Evolutionary conservation across 2,113 vertebrate genomes (phyloP).

Genomic region (Acrocephalus kingi): DNA sequence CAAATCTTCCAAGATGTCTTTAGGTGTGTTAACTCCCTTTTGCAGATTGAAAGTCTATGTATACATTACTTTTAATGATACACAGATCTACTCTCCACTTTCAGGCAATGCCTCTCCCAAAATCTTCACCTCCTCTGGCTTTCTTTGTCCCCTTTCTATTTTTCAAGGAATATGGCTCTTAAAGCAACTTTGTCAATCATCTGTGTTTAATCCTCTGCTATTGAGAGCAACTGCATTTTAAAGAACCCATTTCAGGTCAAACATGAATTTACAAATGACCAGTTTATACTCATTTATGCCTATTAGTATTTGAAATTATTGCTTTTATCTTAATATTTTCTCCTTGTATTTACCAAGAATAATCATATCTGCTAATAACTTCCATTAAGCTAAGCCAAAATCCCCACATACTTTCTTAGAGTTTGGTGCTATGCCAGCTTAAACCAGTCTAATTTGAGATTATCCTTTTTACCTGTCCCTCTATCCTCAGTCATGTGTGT

Average conservation of each 20-base stretch:
- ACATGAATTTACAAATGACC: background rate
- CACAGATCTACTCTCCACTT: background rate
- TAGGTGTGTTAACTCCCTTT: background rate
- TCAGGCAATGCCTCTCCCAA: background rate
- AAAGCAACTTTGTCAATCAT: background rate
- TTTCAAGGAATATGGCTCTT: background rate
- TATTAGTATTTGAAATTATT: background rate
- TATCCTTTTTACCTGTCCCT: background rate
- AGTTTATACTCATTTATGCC: background rate
- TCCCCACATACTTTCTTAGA: background rate
- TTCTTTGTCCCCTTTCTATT: background rate
- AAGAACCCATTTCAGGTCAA: background rate
- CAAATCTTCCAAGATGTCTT: background rate
- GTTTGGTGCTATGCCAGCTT: background rate
- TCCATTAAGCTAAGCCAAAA: background rate
- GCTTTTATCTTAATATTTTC: background rate
- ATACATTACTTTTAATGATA: background rate
- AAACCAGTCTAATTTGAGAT: background rate
- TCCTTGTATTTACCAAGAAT: background rate
- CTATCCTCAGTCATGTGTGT: background rate
- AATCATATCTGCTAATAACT: background rate
- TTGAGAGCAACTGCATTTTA: background rate
- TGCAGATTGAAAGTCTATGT: background rate
- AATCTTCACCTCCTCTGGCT: background rate
- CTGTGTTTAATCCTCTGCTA: background rate